phyloP scores from a whole-genome alignment of 2,797 vertebrate species.

The Sebastiscus albofasciatus region DNA sequence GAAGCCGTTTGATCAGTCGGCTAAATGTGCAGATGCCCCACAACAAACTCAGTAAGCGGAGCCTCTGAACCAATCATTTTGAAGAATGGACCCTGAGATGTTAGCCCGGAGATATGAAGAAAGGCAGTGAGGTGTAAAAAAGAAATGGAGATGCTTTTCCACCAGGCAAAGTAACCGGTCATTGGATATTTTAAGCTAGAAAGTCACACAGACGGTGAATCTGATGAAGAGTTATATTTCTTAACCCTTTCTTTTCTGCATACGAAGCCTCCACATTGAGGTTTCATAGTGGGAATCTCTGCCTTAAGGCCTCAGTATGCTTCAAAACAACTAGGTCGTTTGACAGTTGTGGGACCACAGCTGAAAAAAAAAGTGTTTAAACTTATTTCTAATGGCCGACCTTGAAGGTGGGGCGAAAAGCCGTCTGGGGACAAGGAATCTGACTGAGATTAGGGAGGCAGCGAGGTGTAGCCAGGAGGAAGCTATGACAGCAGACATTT shows the following conservation, averaged over 20 bases:
- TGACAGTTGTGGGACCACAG: background rate
- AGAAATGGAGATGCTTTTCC: background rate
- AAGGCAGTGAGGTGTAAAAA: slow-evolving; percentile 3
- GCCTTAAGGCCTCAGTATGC: background rate
- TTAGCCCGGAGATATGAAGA: slow-evolving; percentile 6
- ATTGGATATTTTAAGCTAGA: background rate
- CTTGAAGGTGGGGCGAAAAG: background rate
- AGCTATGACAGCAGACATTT: background rate
- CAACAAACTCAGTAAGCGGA: slow-evolving; percentile 17
- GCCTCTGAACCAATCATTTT: slow-evolving; percentile 21
- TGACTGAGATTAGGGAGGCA: background rate
- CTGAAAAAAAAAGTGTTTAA: background rate
- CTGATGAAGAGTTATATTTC: background rate
- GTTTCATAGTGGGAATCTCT: background rate
- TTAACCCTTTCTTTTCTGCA: background rate
- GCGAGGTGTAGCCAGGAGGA: background rate
- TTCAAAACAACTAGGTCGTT: background rate
- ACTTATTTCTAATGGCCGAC: background rate
- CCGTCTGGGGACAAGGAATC: background rate
- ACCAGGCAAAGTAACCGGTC: background rate
- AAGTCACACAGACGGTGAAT: background rate
- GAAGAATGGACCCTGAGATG: slow-evolving; percentile 29
- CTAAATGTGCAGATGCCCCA: slow-evolving; percentile 26
- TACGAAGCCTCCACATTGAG: background rate
- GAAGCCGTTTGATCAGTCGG: slow-evolving; percentile 41